Evolutionary conservation across 2,113 vertebrate genomes (phyloP).

Genomic region (Urocitellus parryii): DNA sequence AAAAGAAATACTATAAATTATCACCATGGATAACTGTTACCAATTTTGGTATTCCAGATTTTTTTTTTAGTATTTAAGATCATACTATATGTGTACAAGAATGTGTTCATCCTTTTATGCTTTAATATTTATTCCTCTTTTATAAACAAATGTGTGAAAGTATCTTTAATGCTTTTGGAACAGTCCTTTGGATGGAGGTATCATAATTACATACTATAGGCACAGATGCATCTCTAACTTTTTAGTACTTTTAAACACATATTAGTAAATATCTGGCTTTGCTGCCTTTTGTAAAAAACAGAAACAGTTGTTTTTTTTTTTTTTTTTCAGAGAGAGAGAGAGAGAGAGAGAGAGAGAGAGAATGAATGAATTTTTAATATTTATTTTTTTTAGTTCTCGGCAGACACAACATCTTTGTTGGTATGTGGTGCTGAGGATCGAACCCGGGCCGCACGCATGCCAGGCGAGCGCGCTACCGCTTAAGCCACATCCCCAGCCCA

Average conservation of each 20-base stretch:
- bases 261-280: neutral
- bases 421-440: too few relatives aligned
- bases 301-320: neutral
- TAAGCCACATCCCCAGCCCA: too few relatives aligned
- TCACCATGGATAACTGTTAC: neutral
- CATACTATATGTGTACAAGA: neutral
- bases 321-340: too few relatives aligned
- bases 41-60: neutral
- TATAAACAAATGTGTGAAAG: constrained; percentile 6
- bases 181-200: neutral
- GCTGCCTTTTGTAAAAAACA: neutral
- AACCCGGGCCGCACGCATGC: too few relatives aligned
- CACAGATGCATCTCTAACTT: neutral
- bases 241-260: neutral
- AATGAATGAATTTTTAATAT: too few relatives aligned
- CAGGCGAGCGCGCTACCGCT: too few relatives aligned
- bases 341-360: too few relatives aligned
- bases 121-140: neutral
- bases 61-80: neutral
- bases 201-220: neutral
- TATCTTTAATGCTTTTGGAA: constrained; percentile 6
- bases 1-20: neutral
- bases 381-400: too few relatives aligned
- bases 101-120: neutral
- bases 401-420: too few relatives aligned